Evolutionary conservation across 2,797 vertebrate genomes (phyloP).

Genomic region (Distichodus sexfasciatus): DNA sequence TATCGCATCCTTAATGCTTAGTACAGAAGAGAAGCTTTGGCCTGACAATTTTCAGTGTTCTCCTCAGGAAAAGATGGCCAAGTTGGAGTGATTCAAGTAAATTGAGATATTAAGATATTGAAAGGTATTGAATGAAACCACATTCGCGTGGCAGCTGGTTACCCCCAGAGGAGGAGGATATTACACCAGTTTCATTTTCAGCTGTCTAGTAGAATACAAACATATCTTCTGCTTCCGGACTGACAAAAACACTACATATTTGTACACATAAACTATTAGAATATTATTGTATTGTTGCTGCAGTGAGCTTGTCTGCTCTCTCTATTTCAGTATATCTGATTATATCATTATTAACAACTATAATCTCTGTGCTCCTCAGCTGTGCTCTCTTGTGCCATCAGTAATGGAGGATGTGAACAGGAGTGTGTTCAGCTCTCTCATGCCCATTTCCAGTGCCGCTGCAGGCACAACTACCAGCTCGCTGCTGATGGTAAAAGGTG

Average conservation of each 20-base stretch:
- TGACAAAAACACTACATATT: too few species aligned
- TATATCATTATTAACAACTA: background rate
- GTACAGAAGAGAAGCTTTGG: background rate
- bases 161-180: background rate
- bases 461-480: slow-evolving; percentile 73
- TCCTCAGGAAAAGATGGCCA: background rate
- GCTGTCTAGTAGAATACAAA: background rate
- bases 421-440: slow-evolving; percentile 73
- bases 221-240: too few species aligned
- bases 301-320: background rate
- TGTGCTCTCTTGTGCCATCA: slow-evolving; percentile 71
- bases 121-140: background rate
- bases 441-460: slow-evolving; percentile 74
- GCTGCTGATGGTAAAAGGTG: slow-evolving; percentile 73
- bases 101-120: background rate
- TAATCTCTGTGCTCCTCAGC: slow-evolving; percentile 56
- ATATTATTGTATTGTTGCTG: background rate
- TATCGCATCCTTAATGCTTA: slow-evolving; percentile 8
- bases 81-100: background rate
- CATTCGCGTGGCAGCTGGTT: background rate
- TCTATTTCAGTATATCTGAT: background rate
- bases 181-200: background rate
- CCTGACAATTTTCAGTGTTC: slow-evolving; percentile 13
- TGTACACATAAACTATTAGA: too few species aligned
- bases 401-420: slow-evolving; percentile 81